Percentiles rank a stretch among this genome's conserved stretches.
Conservation (phyloP, 2,888 invertebrate species). For the Margaritifera margaritifera region DNA sequence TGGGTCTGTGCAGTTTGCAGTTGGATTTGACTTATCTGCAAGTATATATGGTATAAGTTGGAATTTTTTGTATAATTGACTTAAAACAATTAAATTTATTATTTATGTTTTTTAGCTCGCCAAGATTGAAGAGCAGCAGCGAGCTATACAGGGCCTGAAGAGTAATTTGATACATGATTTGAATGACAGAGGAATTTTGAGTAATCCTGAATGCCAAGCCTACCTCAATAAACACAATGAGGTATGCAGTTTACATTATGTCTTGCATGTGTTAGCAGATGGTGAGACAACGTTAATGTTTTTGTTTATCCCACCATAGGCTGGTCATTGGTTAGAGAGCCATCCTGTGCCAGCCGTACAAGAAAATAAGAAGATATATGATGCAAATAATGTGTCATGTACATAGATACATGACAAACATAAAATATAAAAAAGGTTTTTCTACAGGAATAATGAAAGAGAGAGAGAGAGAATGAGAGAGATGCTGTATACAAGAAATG, state of each 20-base stretch:
- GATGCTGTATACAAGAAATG: too few relatives aligned
- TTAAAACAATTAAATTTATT: background rate
- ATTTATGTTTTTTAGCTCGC: slow-evolving; percentile 54
- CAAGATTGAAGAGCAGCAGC: slow-evolving; percentile 70
- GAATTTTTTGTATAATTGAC: background rate
- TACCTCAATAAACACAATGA: slow-evolving; percentile 65
- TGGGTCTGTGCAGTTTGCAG: too few relatives aligned
- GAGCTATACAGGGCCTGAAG: slow-evolving; percentile 69
- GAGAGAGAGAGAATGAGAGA: too few relatives aligned
- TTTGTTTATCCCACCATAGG: background rate
- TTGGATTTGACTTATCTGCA: too few relatives aligned
- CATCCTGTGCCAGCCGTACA: too few relatives aligned
- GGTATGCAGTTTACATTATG: slow-evolving; percentile 31
- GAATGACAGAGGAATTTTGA: slow-evolving; percentile 63
- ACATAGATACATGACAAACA: too few relatives aligned
- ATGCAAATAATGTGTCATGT: too few relatives aligned
- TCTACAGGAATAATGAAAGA: too few relatives aligned
- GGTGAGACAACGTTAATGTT: background rate
- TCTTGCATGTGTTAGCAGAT: background rate
- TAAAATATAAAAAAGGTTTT: too few relatives aligned
- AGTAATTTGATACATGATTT: slow-evolving; percentile 70
- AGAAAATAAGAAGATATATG: too few relatives aligned
- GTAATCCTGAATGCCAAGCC: slow-evolving; percentile 64
- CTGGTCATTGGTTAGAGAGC: too few relatives aligned
- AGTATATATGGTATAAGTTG: background rate